These are phyloP conservation scores for Isaurus tuberculatus DNA, from an alignment of 92 coral and sea anemone genomes.

Conservation along the genomic window DNA sequence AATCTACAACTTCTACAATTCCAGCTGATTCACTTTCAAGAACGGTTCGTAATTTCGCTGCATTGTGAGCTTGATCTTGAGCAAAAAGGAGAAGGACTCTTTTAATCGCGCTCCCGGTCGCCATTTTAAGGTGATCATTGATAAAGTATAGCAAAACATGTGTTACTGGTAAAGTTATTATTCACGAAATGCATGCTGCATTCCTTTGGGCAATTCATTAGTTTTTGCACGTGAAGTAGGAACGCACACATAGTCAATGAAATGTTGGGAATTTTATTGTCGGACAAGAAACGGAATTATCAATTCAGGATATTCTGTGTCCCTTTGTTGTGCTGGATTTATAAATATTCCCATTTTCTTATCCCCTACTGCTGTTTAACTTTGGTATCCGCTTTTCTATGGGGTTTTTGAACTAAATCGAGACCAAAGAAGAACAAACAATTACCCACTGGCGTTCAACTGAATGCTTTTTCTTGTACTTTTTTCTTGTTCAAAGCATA, in stretches of 20 bases:
- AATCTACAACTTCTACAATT: constrained; percentile 59
- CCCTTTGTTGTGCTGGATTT: no score
- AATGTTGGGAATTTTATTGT: background rate
- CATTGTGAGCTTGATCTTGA: constrained; percentile 66
- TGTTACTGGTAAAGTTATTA: background rate
- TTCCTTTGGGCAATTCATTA: background rate
- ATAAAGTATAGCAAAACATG: constrained; percentile 50
- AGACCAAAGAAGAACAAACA: no score
- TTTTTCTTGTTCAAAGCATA: no score
- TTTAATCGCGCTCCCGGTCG: constrained; percentile 61
- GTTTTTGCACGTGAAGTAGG: background rate
- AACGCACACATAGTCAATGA: background rate
- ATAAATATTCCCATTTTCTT: no score
- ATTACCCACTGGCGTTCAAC: no score
- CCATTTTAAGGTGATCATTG: constrained; percentile 52
- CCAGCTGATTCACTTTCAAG: constrained; percentile 75
- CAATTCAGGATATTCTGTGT: no score
- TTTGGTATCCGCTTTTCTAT: no score
- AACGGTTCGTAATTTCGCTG: constrained; percentile 74
- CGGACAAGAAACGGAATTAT: no score
- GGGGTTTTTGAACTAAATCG: no score
- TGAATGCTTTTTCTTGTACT: no score
- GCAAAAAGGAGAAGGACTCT: constrained; percentile 73
- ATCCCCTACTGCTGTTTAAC: no score
- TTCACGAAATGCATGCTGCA: background rate